phyloP scores from a whole-genome alignment of 2,113 vertebrate genomes.

The Natator depressus region DNA sequence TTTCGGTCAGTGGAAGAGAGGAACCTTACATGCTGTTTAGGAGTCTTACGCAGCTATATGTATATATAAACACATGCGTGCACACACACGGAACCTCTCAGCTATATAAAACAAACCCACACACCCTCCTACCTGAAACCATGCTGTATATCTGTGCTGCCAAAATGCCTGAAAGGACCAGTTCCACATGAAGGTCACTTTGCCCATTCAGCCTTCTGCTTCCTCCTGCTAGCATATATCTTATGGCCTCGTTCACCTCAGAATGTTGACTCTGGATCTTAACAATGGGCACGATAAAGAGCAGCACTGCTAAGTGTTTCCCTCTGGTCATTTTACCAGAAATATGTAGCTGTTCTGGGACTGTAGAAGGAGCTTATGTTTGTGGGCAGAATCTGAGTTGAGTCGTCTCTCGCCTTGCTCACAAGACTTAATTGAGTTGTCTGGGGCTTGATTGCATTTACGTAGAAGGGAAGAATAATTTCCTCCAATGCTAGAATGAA shows the following conservation, averaged over 20 bases:
- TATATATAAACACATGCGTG: too few relatives aligned
- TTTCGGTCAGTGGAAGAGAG: background rate
- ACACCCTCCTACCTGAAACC: rapidly evolving
- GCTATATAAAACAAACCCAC: background rate
- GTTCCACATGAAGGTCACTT: background rate
- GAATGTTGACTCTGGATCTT: background rate
- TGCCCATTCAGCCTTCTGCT: background rate
- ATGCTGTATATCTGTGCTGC: rapidly evolving
- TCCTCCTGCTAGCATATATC: background rate
- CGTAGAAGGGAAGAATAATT: background rate
- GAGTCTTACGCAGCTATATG: background rate
- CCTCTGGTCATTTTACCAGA: rapidly evolving
- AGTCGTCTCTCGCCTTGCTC: background rate
- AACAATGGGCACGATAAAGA: background rate
- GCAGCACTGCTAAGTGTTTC: background rate
- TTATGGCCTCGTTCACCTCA: rapidly evolving
- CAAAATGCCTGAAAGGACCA: rapidly evolving
- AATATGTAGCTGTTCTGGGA: rapidly evolving
- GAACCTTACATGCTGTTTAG: background rate
- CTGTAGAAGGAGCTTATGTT: rapidly evolving
- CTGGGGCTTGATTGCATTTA: rapidly evolving
- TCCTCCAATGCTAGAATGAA: background rate
- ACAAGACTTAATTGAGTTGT: background rate
- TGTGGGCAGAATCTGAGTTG: background rate
- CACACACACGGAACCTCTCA: background rate